Percentiles rank a stretch among this genome's conserved stretches.
These are phyloP conservation scores for Drosophila multiciliata DNA, from an alignment of 2,888 invertebrate species.

Conservation along the genomic window DNA sequence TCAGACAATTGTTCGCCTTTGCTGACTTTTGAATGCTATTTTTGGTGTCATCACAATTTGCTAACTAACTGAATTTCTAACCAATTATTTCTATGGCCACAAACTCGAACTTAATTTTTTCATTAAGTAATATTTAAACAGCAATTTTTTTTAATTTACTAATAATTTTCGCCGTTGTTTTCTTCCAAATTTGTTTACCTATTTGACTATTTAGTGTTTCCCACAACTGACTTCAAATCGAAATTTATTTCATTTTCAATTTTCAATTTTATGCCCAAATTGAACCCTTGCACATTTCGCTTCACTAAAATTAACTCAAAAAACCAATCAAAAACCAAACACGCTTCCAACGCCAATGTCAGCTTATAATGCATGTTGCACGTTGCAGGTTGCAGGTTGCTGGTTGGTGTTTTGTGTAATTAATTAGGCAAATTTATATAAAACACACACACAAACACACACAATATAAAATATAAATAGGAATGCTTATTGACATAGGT, in stretches of 20 bases:
- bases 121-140: background rate
- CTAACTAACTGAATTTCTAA: accelerated
- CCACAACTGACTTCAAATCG: background rate
- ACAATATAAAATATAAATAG: slow-evolving; percentile 13
- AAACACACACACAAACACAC: slow-evolving; percentile 3
- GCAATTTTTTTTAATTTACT: background rate
- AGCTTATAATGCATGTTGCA: background rate
- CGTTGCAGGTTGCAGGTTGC: slow-evolving; percentile 3
- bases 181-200: background rate
- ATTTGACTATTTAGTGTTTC: background rate
- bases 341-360: slow-evolving; percentile 41
- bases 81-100: background rate
- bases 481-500: slow-evolving; percentile 14
- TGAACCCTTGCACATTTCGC: background rate
- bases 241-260: background rate
- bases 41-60: background rate
- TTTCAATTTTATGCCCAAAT: background rate
- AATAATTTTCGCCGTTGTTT: background rate
- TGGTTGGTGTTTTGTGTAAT: slow-evolving; percentile 66
- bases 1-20: background rate
- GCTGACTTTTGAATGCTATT: background rate
- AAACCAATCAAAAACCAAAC: background rate
- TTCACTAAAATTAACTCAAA: background rate
- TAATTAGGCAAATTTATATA: slow-evolving; percentile 73
- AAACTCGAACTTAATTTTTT: background rate